These are phyloP conservation scores for Corbicula japonica DNA, from an alignment of 2,888 invertebrate genomes.

Conservation along the genomic window DNA sequence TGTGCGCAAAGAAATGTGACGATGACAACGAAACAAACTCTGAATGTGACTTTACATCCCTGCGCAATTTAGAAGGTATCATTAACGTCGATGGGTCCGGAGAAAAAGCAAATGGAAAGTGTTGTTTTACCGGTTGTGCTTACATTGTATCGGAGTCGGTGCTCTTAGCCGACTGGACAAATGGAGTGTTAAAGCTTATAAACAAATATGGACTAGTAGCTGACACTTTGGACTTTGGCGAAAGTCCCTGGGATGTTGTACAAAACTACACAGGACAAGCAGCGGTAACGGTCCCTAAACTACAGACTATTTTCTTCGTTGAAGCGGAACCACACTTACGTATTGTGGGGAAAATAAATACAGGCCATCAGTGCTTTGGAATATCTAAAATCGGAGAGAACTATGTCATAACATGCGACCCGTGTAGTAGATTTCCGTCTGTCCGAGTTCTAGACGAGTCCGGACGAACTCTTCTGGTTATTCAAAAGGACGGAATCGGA, in stretches of 20 bases:
- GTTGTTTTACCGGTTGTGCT: constrained; percentile 58
- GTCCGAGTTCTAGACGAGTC: constrained; percentile 39
- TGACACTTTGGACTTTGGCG: constrained; percentile 44
- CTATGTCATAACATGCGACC: constrained; percentile 58
- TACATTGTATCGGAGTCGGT: constrained; percentile 54
- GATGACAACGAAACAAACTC: neutral
- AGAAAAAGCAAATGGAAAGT: constrained; percentile 2
- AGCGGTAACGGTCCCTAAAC: constrained; percentile 59
- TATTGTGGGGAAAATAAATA: constrained; percentile 35
- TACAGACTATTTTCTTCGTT: constrained; percentile 53
- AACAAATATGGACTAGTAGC: constrained; percentile 54
- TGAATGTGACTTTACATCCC: constrained; percentile 17
- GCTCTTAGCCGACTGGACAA: constrained; percentile 55
- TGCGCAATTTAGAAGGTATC: constrained; percentile 7
- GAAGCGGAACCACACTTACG: constrained; percentile 55
- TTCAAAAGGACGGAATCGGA: constrained; percentile 31
- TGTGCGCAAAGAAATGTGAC: constrained; percentile 13
- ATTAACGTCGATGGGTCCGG: constrained; percentile 10
- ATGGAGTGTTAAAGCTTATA: constrained; percentile 51
- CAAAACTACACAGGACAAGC: constrained; percentile 35
- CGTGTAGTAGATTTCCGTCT: constrained; percentile 55
- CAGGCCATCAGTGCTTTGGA: constrained; percentile 59
- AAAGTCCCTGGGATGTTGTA: constrained; percentile 61
- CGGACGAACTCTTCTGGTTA: constrained; percentile 34
- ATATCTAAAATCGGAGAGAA: constrained; percentile 51